These are phyloP conservation scores for Caracal caracal DNA, from an alignment of 2,113 vertebrate genomes.

Conservation along the genomic window DNA sequence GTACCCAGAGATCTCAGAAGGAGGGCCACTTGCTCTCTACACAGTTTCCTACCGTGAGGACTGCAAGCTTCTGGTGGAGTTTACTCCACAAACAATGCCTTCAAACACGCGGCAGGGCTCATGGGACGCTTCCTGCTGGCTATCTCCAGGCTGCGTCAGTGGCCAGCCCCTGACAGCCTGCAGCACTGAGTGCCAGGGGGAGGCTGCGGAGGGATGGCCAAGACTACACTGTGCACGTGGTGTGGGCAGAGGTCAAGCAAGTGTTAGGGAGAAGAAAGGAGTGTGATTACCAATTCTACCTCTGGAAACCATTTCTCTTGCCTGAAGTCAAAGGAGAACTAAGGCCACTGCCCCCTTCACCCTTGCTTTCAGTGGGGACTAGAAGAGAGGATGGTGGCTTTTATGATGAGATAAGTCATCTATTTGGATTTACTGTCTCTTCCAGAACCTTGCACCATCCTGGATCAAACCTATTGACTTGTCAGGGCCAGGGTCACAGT, in stretches of 20 bases:
- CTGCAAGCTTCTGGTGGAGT: neutral
- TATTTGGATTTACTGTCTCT: neutral
- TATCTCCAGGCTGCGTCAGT: neutral
- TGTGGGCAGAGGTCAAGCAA: neutral
- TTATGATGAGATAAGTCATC: neutral
- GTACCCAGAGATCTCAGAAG: neutral
- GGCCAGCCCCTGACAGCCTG: neutral
- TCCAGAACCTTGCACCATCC: neutral
- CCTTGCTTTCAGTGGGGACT: neutral
- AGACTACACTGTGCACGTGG: neutral
- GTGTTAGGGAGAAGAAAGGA: neutral
- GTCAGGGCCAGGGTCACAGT: neutral
- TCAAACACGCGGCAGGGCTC: neutral
- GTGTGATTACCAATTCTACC: neutral
- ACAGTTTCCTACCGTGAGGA: neutral
- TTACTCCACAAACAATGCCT: neutral
- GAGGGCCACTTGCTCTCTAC: neutral
- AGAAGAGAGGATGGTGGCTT: neutral
- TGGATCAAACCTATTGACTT: neutral
- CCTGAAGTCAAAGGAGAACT: neutral
- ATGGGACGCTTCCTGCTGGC: fast-evolving
- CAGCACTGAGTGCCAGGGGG: neutral
- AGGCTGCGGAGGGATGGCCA: neutral
- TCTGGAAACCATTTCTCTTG: neutral
- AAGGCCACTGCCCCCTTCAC: neutral